phyloP scores from a whole-genome alignment of 2,113 vertebrate species.

The Eolophus roseicapilla region DNA sequence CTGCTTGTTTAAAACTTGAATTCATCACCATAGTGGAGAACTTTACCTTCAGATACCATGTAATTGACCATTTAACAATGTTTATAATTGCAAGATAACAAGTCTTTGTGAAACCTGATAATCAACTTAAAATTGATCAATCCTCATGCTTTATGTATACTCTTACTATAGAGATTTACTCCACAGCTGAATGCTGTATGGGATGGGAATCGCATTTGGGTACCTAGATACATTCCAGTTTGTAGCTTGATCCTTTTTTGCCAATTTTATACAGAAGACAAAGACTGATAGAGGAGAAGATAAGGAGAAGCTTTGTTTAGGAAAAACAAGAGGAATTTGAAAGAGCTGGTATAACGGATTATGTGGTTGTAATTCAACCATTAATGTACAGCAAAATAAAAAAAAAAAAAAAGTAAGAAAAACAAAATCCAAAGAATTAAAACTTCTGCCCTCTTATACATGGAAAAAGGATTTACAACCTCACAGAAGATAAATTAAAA shows the following conservation, averaged over 20 bases:
- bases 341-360: background rate
- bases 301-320: background rate
- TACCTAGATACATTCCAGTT: background rate
- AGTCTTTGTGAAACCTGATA: background rate
- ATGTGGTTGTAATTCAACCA: background rate
- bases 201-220: background rate
- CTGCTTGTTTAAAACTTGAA: background rate
- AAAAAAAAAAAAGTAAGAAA: background rate
- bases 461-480: background rate
- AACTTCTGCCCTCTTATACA: background rate
- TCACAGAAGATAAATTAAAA: background rate
- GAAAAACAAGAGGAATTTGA: background rate
- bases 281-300: background rate
- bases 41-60: background rate
- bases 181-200: background rate
- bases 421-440: background rate
- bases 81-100: background rate
- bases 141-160: background rate
- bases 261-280: background rate
- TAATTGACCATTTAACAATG: background rate
- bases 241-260: background rate
- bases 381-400: background rate
- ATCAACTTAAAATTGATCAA: background rate
- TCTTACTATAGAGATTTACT: background rate
- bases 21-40: background rate